Base-by-base conservation (phyloP, 2,113 vertebrate genomes). In the Heloderma charlesbogerti region DNA sequence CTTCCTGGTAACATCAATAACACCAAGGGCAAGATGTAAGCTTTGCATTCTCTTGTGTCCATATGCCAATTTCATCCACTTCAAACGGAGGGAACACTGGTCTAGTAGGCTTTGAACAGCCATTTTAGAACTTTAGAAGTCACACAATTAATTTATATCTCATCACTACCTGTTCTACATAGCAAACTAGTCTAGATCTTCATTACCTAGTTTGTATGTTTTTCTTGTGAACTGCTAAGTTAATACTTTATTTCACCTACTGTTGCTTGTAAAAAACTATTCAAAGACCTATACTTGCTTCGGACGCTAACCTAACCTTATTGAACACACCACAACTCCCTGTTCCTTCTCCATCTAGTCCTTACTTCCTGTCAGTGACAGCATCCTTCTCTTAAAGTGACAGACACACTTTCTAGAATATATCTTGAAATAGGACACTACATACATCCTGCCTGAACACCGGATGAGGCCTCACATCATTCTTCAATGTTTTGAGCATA, bases 401-500 rank as follows among this genome's bases (percentile, higher is more conserved):
- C 15, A 51, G 22, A 4, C 37, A 66, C 6, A 80, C 16, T 63
- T 40, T 34, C 15, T 7, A 75, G 69, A 40, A 40, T 75, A 43
- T 40, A 75, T 13, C 2, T 75, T 75, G 74, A 34, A 37, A 75
- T 40, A 75, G 37, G n/a, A 15, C 74, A 40, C 16, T 40, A 40
- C 40, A 75, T 75, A 40, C 31, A 80, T 18, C 25, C 29, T 80
- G 27, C 45, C 43, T 27, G 25, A 82, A 75, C 54, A n/a, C 6
- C 77, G 25, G 86, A 91, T 81, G 29, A 88, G 51, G 66, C 15
- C 27, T 3, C 66, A 27, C 1, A 79, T 18, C 0, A 51, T 60
- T 92, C 88, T 89, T 91, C 71, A 40, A 6, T 88, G 25, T 18
- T 88, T 79, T 10, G 63, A 80, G 10, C 10, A 27, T 48, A 80